phyloP scores from a whole-genome alignment of 1,140 invertebrate genomes.

The Papilio helenus region DNA sequence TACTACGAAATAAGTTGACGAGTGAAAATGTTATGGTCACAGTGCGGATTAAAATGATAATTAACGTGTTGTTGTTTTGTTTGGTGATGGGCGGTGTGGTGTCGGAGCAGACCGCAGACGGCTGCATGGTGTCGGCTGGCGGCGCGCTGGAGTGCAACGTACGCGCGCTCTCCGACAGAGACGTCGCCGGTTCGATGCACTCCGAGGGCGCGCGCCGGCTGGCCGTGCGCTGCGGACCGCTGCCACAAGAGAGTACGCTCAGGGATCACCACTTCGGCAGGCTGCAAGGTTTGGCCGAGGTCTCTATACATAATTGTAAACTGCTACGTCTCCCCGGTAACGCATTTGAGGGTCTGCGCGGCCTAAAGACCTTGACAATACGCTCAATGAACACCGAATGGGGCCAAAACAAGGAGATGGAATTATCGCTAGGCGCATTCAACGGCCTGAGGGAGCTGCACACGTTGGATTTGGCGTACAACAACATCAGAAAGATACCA shows the following conservation, averaged over 20 bases:
- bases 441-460: conserved; percentile 87
- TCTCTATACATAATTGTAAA: conserved; percentile 89
- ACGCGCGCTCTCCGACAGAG: conserved; percentile 77
- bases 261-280: conserved; percentile 86
- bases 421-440: conserved; percentile 85
- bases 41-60: conserved; percentile 79
- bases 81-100: conserved; percentile 79
- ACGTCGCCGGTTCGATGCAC: conserved; percentile 83
- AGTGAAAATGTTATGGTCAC: conserved; percentile 80
- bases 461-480: conserved; percentile 88
- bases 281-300: conserved; percentile 87
- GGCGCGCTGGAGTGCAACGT: conserved; percentile 82
- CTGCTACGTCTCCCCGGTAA: conserved; percentile 87
- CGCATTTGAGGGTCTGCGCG: conserved; percentile 87
- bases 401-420: conserved; percentile 85
- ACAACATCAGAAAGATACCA: conserved; percentile 88
- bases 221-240: conserved; percentile 86
- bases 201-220: conserved; percentile 85
- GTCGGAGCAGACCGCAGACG: conserved; percentile 74
- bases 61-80: conserved; percentile 79
- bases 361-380: conserved; percentile 87
- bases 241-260: conserved; percentile 87
- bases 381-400: conserved; percentile 88
- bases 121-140: conserved; percentile 86
- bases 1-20: conserved; percentile 70